phyloP scores from a whole-genome alignment of 1,140 invertebrate genomes.

The Lysiphlebus fabarum region DNA sequence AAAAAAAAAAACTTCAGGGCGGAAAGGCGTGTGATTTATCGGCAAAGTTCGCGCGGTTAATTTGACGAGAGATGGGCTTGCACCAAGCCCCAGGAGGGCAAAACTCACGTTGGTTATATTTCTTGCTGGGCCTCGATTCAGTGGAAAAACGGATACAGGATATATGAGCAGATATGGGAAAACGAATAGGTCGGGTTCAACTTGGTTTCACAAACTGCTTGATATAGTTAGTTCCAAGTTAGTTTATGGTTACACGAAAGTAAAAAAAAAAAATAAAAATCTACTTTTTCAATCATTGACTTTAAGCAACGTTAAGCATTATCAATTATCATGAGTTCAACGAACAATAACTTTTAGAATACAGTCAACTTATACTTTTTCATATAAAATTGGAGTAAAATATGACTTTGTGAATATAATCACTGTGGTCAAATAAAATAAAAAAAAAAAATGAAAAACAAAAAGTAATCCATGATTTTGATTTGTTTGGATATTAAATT shows the following conservation, averaged over 20 bases:
- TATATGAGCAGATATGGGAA: background rate
- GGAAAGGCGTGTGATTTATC: slow-evolving; percentile 26
- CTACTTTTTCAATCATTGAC: too few species aligned
- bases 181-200: slow-evolving; percentile 1
- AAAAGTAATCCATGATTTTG: too few species aligned
- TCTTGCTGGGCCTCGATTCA: slow-evolving; percentile 8
- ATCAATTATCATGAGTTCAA: too few species aligned
- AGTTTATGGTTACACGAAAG: background rate
- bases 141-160: slow-evolving; percentile 15
- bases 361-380: too few species aligned
- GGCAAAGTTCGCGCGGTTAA: slow-evolving; percentile 27
- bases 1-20: background rate
- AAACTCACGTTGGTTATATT: slow-evolving; percentile 14
- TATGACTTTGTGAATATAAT: too few species aligned
- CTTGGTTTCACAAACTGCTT: background rate
- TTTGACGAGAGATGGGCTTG: slow-evolving; percentile 28
- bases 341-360: too few species aligned
- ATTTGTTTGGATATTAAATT: too few species aligned
- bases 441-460: too few species aligned
- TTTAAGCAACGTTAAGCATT: too few species aligned
- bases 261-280: background rate
- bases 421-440: too few species aligned
- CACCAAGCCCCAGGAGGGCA: background rate
- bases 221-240: too few species aligned
- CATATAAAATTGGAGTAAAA: too few species aligned